Evolutionary conservation across 2,888 invertebrate species (phyloP).

Genomic region (Saturnia pavonia): DNA sequence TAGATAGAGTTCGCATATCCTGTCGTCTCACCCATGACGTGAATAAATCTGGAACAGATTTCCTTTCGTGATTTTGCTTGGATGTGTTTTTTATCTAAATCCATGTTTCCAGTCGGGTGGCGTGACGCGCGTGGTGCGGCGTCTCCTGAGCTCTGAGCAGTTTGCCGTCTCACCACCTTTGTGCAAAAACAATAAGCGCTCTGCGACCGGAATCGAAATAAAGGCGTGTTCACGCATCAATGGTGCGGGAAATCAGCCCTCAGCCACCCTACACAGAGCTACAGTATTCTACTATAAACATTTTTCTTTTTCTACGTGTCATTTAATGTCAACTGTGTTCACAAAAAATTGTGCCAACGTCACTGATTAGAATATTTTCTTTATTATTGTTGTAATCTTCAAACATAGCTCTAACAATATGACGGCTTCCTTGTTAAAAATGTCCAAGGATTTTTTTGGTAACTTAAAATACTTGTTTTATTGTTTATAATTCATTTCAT

Average conservation of each 20-base stretch:
- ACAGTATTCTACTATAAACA: background rate
- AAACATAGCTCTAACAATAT: too few relatives aligned
- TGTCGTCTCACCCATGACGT: slow-evolving; percentile 7
- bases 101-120: background rate
- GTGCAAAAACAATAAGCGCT: slow-evolving; percentile 14
- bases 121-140: background rate
- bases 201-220: slow-evolving; percentile 23
- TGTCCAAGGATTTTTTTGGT: too few relatives aligned
- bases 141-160: slow-evolving; percentile 1
- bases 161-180: slow-evolving; percentile 6
- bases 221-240: slow-evolving; percentile 27
- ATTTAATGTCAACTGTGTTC: too few relatives aligned
- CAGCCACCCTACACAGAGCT: background rate
- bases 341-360: too few relatives aligned
- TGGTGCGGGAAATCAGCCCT: slow-evolving; percentile 31
- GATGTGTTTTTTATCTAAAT: background rate
- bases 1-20: background rate
- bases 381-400: too few relatives aligned
- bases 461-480: too few relatives aligned
- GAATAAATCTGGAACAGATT: slow-evolving; percentile 17
- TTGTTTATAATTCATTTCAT: too few relatives aligned
- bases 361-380: too few relatives aligned
- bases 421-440: too few relatives aligned
- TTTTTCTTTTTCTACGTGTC: too few relatives aligned
- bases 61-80: background rate